Conservation (phyloP, 2,113 vertebrate species). For the Camelus bactrianus region DNA sequence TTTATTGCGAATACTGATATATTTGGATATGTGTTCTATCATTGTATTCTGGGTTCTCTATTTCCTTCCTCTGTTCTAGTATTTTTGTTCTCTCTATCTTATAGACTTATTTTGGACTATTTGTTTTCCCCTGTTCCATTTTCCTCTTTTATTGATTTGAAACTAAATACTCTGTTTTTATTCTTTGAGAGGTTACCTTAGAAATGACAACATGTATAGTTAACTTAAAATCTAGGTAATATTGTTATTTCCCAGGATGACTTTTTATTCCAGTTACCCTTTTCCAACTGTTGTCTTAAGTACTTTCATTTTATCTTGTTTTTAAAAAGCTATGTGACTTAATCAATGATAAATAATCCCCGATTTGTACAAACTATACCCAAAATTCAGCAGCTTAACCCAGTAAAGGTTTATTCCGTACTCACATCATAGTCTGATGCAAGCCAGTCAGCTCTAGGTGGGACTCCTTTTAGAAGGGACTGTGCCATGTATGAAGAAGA, state of each 20-base stretch:
- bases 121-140: conserved; percentile 25
- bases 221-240: background rate
- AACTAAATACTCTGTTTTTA: conserved; percentile 1
- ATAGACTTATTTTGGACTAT: background rate
- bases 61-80: background rate
- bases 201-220: background rate
- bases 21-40: background rate
- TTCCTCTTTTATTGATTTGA: background rate
- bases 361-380: background rate
- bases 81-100: background rate
- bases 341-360: background rate
- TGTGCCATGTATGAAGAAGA: background rate
- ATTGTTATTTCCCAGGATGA: background rate
- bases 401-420: background rate
- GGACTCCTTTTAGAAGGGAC: background rate
- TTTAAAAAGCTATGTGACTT: conserved; percentile 12
- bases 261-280: background rate
- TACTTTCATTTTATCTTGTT: conserved; percentile 37
- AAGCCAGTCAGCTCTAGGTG: background rate
- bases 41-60: background rate
- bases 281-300: background rate
- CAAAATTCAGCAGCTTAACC: background rate
- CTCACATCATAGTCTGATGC: background rate
- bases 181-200: background rate
- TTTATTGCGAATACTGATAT: background rate